Base-by-base conservation (phyloP, 1,140 invertebrate species). In the Chrysomallon squamiferum region DNA sequence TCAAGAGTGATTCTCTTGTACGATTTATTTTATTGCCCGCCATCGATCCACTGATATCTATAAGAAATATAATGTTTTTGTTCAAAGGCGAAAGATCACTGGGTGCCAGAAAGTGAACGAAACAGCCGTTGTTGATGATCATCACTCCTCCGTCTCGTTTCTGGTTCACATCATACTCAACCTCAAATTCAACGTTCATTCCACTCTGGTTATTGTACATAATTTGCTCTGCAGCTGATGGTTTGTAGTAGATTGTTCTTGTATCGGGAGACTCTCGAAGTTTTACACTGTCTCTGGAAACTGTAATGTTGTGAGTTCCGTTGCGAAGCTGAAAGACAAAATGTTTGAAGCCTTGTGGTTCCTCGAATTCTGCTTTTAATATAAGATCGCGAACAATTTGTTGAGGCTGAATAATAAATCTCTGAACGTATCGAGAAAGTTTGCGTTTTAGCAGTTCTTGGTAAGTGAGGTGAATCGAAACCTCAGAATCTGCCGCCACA, bases 31-130 rank as follows among this genome's bases (percentile, higher is more conserved):
- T 91, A 41, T 83, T 80, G 20, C 89, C 91, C 30, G 78, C 80
- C 91, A 92, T 92, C 56, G 90, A 91, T 22, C 90, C 90, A 43
- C 90, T 91, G 0, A 90, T 88, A 78, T 92, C 91, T 68, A 92
- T 84, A 3, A 92, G 88, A 76, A 92, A 92, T 15, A 92, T 86
- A 0, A 91, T 89, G 74, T 91, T 89, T 77, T 92, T 92, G 18
- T 84, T 86, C 38, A 92, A 79, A 1, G 88, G 86, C 32, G 86
- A 79, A 41, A 91, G 79, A 29, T 79, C 78, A 47, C 20, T 15
- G 9, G 22, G 25, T 4, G 90, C 88, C 67, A 91, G 89, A 84
- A 91, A 92, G 74, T 92, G 91, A 2, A 92, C 90, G 82, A 92
- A 92, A 79, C 91, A 91, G 2, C 90, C 91, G 68, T 91, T 89